Evolutionary conservation across 2,113 vertebrate species (phyloP).

Genomic region (Elaphurus davidianus): DNA sequence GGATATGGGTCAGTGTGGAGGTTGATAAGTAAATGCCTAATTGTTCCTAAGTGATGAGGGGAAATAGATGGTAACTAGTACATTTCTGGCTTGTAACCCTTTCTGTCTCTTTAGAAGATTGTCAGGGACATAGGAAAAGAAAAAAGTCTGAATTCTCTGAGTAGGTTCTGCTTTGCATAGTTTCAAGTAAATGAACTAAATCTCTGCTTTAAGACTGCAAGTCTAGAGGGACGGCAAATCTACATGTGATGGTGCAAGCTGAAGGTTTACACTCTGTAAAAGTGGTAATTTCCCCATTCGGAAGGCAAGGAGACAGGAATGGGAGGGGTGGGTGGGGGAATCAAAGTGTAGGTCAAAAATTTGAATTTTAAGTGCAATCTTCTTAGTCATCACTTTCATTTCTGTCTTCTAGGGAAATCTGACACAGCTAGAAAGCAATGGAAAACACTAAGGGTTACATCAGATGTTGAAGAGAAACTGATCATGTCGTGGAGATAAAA

Average conservation of each 20-base stretch:
- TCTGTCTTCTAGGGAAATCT: conserved; percentile 70
- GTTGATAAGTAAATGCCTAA: neutral
- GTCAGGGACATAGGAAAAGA: neutral
- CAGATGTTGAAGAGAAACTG: conserved; percentile 50
- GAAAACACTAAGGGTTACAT: conserved; percentile 54
- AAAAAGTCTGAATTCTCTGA: neutral
- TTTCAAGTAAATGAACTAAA: conserved; percentile 17
- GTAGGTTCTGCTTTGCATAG: neutral
- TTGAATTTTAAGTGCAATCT: conserved; percentile 44
- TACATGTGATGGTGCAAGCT: neutral
- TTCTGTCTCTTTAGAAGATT: conserved; percentile 17
- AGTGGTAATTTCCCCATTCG: conserved; percentile 30
- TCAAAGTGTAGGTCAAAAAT: conserved; percentile 59
- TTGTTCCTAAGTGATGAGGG: neutral
- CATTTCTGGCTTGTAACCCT: neutral
- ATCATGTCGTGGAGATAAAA: conserved; percentile 12
- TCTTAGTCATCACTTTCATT: conserved; percentile 70
- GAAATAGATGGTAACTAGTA: neutral
- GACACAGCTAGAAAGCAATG: conserved; percentile 61
- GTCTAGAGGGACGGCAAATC: neutral
- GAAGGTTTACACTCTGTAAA: conserved; percentile 20
- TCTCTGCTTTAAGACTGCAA: neutral
- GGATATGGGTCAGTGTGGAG: neutral
- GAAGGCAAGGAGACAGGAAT: conserved; percentile 23
- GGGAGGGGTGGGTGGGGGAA: conserved; percentile 56